Base-by-base conservation (phyloP, 2,888 invertebrate genomes). In the Oscheius onirici region DNA sequence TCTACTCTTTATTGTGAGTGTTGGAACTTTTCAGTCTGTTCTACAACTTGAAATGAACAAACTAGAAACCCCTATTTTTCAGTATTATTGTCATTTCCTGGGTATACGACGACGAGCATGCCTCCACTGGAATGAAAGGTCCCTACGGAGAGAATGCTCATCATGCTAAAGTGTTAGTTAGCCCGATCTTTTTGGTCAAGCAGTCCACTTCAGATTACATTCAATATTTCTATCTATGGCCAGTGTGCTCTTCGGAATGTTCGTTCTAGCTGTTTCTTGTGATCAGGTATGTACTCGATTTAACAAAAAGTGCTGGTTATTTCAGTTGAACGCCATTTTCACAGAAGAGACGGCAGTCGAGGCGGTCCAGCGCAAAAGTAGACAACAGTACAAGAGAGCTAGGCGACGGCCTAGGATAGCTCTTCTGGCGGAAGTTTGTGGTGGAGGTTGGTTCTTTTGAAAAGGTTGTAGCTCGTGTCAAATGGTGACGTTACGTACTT, bases 281-380 rank as follows among this genome's bases (percentile, higher is more conserved):
- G 94, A 94, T 90, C 90, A 90, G 88, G 89, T 90, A 15, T 46
- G n/a, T 65, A 24, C 20, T n/a, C 40, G 28, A 61, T 46, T 43
- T 28, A 58, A 15, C 24, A 41, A 13, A 8, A 54, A 15, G 13
- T 13, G 3, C 24, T 41, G 6, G 8, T 13, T 40, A 1, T 88
- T 88, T 15, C 93, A 94, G 89, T 90, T 94, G 79, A 92, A 93
- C 88, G 93, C 93, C 10, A 93, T 94, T 83, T 91, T 93, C 76
- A 91, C 92, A 71, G 94, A 94, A 86, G 93, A 94, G 89, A 94
- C 94, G 22, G 92, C 92, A 0, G 91, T 94, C 0, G 94, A 94
- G 87, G 92, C 93, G 82, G 91, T 93, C 8, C 89, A 89, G 81
- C 73, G 85, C 57, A 73, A 80, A 84, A 74, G 79, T 17, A 58